Conservation (phyloP, 2,888 invertebrate species). For the Helleia helle region DNA sequence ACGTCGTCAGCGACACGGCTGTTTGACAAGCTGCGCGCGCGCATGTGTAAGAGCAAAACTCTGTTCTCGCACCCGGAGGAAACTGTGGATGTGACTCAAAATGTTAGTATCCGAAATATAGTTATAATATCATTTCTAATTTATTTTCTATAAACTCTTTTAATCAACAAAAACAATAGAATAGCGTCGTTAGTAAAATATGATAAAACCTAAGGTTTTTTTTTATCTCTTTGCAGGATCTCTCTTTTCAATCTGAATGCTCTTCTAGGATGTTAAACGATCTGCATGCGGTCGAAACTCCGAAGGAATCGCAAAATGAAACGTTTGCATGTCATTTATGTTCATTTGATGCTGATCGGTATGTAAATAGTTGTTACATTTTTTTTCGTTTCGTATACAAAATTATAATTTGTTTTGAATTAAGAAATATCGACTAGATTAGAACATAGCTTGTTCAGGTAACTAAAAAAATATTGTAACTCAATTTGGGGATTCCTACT, state of each 20-base stretch:
- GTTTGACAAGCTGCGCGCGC: conserved; percentile 45
- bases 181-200: too few relatives aligned
- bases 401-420: too few relatives aligned
- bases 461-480: too few relatives aligned
- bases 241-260: conserved; percentile 34
- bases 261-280: conserved; percentile 45
- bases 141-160: neutral
- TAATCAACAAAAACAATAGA: too few relatives aligned
- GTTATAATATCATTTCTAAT: neutral
- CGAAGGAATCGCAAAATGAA: conserved; percentile 31
- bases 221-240: conserved; percentile 28
- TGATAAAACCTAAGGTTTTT: too few relatives aligned
- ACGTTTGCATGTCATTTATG: conserved; percentile 51
- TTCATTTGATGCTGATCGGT: conserved; percentile 55
- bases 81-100: conserved; percentile 17
- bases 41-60: conserved; percentile 42
- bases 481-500: too few relatives aligned
- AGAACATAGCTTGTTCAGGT: too few relatives aligned
- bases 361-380: neutral
- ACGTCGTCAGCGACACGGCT: conserved; percentile 51
- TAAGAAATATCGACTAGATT: too few relatives aligned
- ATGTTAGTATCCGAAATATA: conserved; percentile 17
- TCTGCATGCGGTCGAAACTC: conserved; percentile 18
- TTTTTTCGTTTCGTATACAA: neutral
- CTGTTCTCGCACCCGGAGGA: conserved; percentile 53